Conservation (phyloP, 2,888 invertebrate species). For the Hirtodrosophila confusa region DNA sequence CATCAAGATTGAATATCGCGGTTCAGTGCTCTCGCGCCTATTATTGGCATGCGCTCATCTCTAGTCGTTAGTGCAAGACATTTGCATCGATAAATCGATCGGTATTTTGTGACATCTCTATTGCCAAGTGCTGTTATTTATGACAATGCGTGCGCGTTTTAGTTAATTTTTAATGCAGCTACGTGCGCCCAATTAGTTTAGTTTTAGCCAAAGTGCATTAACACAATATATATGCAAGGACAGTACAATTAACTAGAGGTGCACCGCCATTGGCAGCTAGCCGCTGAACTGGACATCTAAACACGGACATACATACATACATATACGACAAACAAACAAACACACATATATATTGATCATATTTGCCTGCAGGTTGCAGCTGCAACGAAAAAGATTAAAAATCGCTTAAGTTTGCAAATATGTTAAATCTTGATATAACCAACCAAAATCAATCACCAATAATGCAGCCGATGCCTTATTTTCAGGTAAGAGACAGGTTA, state of each 20-base stretch:
- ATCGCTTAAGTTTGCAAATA: conserved; percentile 16
- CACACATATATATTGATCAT: conserved; percentile 18
- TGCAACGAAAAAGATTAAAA: conserved; percentile 24
- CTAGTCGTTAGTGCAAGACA: conserved; percentile 6
- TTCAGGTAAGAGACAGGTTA: conserved; percentile 74
- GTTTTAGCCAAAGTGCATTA: conserved; percentile 13
- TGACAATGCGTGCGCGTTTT: conserved; percentile 51
- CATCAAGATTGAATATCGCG: too few relatives aligned
- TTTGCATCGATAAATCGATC: conserved; percentile 33
- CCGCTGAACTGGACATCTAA: not conserved
- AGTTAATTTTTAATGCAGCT: conserved; percentile 5
- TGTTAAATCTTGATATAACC: conserved; percentile 51
- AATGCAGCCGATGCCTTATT: conserved; percentile 80
- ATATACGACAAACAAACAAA: conserved; percentile 13
- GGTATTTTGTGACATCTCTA: conserved; percentile 26
- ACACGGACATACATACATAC: conserved; percentile 23
- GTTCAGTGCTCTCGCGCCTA: not conserved
- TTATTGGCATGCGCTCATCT: not conserved
- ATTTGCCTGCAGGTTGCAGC: conserved; percentile 48
- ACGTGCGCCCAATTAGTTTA: conserved; percentile 22
- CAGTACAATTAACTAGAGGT: conserved; percentile 7
- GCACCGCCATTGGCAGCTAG: conserved; percentile 17
- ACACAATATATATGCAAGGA: not conserved
- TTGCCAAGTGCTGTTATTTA: conserved; percentile 28
- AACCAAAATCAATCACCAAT: conserved; percentile 72